phyloP scores from a whole-genome alignment of 2,797 vertebrate species.

The Uromys caudimaculatus region DNA sequence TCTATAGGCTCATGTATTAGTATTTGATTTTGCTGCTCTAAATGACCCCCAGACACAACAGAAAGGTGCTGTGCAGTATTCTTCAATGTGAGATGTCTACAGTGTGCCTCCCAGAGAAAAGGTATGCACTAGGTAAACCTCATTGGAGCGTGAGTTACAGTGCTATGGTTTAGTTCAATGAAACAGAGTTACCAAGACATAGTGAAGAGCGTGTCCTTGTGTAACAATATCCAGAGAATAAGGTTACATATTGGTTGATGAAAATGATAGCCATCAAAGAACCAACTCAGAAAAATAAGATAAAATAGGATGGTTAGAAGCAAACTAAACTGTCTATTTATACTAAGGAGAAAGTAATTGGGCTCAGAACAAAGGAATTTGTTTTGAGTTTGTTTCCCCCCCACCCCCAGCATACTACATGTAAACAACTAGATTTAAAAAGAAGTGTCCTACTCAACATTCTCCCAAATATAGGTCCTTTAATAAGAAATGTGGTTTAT shows the following conservation, averaged over 20 bases:
- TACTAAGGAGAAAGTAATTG: conserved; percentile 28
- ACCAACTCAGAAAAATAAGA: conserved; percentile 40
- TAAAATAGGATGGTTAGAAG: not conserved
- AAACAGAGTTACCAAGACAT: conserved; percentile 23
- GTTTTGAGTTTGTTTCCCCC: not conserved
- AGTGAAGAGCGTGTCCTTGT: not conserved
- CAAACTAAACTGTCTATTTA: conserved; percentile 49
- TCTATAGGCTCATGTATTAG: not conserved
- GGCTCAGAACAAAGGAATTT: not conserved
- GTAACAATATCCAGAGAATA: conserved; percentile 11
- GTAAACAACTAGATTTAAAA: conserved; percentile 29
- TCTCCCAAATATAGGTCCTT: conserved; percentile 25
- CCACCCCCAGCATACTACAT: not conserved
- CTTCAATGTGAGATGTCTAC: not conserved
- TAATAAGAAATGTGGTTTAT: conserved; percentile 49
- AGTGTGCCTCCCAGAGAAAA: not conserved
- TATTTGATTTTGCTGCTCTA: conserved; percentile 32
- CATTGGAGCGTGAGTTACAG: not conserved
- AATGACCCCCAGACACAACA: not conserved
- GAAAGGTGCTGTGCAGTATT: not conserved
- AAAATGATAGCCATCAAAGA: conserved; percentile 32
- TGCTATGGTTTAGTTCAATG: not conserved
- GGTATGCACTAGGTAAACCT: not conserved
- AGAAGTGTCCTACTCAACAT: not conserved
- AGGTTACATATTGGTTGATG: not conserved